Evolutionary conservation across 2,113 vertebrate genomes (phyloP).

Genomic region (Mirza zaza): DNA sequence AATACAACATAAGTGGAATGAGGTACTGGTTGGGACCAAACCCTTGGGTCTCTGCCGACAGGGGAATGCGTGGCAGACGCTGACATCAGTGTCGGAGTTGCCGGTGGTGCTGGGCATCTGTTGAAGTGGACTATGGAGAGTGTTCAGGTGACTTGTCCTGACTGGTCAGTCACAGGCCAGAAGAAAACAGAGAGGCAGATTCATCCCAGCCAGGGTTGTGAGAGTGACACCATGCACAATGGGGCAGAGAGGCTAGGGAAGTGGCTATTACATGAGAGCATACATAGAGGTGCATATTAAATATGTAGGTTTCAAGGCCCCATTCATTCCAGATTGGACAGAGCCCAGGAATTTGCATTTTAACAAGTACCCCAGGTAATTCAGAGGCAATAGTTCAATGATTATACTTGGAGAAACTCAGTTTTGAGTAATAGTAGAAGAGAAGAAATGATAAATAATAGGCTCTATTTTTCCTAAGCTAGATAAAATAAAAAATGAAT

Average conservation of each 20-base stretch:
- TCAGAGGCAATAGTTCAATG: background rate
- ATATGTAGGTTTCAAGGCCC: background rate
- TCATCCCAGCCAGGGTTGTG: background rate
- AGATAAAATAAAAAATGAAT: background rate
- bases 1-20: background rate
- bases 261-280: background rate
- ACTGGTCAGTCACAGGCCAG: background rate
- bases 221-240: background rate
- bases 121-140: background rate
- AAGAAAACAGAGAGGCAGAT: background rate
- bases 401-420: background rate
- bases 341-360: background rate
- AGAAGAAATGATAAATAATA: background rate
- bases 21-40: background rate
- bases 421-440: background rate
- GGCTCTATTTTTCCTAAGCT: background rate
- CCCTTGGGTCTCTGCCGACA: background rate
- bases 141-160: background rate
- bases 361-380: background rate
- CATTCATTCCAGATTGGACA: background rate
- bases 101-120: background rate
- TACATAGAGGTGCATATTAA: background rate
- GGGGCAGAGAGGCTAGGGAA: background rate
- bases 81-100: background rate
- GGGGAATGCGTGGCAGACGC: background rate